These are phyloP conservation scores for Decapterus maruadsi DNA, from an alignment of 2,797 vertebrate genomes.

Conservation along the genomic window DNA sequence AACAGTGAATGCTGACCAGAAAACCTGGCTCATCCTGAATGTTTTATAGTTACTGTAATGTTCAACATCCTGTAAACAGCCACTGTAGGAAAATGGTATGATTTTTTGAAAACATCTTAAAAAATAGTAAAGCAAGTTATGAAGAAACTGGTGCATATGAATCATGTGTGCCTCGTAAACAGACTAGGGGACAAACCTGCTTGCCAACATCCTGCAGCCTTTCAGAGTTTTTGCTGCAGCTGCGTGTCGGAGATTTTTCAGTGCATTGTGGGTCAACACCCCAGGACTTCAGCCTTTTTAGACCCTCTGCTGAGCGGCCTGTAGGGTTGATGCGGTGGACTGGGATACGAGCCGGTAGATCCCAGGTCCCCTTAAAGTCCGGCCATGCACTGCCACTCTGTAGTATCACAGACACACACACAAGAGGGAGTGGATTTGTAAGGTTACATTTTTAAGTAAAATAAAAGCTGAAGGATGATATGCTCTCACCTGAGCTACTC, in stretches of 20 bases:
- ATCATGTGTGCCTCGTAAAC: too few relatives aligned
- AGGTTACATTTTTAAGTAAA: neutral
- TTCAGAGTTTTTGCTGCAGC: constrained; percentile 36
- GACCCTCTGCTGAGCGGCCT: constrained; percentile 79
- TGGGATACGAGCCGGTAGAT: constrained; percentile 75
- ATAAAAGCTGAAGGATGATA: neutral
- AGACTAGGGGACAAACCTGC: constrained; percentile 45
- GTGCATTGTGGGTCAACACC: constrained; percentile 42
- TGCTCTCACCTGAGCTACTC: constrained; percentile 83
- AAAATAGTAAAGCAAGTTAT: neutral
- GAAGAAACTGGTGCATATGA: neutral
- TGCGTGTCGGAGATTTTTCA: constrained; percentile 18
- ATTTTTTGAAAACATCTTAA: too few relatives aligned
- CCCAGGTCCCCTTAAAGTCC: constrained; percentile 85
- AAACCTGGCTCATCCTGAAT: neutral
- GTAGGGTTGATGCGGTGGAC: constrained; percentile 75
- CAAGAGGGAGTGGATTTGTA: neutral
- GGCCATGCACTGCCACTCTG: constrained; percentile 78
- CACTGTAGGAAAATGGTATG: neutral
- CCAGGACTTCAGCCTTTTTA: constrained; percentile 71
- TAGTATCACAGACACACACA: neutral
- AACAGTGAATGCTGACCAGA: neutral
- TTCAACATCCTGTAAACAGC: too few relatives aligned
- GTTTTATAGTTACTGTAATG: neutral
- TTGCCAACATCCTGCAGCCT: neutral